Percentiles rank a stretch among this genome's conserved stretches.
Conservation (phyloP, 2,113 vertebrate species). For the Boleophthalmus pectinirostris region DNA sequence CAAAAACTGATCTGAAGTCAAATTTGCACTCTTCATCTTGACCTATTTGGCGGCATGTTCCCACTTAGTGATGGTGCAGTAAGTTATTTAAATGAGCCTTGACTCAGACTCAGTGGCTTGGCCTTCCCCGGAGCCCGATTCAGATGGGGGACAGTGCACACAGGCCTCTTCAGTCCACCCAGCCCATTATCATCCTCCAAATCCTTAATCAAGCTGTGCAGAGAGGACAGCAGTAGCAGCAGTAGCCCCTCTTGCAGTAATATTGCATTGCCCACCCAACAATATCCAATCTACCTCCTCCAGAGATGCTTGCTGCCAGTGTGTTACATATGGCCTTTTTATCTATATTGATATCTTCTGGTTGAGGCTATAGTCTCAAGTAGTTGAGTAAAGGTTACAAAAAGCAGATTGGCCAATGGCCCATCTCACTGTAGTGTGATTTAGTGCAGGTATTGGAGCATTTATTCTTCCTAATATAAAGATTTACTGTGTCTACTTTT, state of each 20-base stretch:
- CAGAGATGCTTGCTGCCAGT: constrained; percentile 35
- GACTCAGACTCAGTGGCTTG: constrained; percentile 54
- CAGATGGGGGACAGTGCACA: constrained; percentile 45
- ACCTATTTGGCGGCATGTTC: constrained; percentile 64
- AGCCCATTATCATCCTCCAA: constrained; percentile 58
- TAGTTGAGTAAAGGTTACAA: constrained; percentile 36
- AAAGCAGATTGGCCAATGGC: constrained; percentile 5
- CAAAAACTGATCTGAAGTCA: constrained; percentile 26
- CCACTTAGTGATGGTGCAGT: constrained; percentile 63
- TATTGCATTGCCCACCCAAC: constrained; percentile 39
- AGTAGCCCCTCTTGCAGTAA: constrained; percentile 11
- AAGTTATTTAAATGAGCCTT: constrained; percentile 74
- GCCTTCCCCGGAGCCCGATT: constrained; percentile 63
- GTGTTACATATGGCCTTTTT: constrained; percentile 46
- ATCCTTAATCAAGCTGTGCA: constrained; percentile 63
- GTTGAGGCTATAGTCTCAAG: constrained; percentile 35
- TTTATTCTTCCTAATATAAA: constrained; percentile 16
- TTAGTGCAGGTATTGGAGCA: constrained; percentile 41
- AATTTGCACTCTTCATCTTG: constrained; percentile 45
- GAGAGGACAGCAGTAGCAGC: constrained; percentile 43
- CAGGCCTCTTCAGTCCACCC: constrained; percentile 47
- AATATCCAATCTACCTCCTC: constrained; percentile 54
- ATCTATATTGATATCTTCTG: constrained; percentile 48
- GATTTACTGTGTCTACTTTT: constrained; percentile 18
- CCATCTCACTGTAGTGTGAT: constrained; percentile 47